A percentile compares a stretch with the other conserved stretches of the same genome.
Evolutionary conservation across 2,888 invertebrate species (phyloP).

Genomic region (Chesias legatella): DNA sequence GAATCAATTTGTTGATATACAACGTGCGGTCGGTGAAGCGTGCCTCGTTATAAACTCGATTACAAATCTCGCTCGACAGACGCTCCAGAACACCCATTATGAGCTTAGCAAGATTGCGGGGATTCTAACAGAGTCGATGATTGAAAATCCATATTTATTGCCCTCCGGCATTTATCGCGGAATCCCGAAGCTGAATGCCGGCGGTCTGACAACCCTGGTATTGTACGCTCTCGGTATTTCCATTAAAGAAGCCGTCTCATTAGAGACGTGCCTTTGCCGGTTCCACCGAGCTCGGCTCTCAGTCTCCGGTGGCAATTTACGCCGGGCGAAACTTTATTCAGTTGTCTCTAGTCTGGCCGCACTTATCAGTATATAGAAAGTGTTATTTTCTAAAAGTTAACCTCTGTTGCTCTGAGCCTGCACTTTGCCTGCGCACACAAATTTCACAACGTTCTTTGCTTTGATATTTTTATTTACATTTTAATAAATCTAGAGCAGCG

Average conservation of each 20-base stretch:
- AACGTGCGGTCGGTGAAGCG: constrained; percentile 13
- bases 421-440: background rate
- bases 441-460: constrained; percentile 2
- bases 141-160: constrained; percentile 25
- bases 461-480: too few species aligned
- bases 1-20: constrained; percentile 20
- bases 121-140: constrained; percentile 18
- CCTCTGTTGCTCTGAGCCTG: constrained; percentile 3
- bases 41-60: constrained; percentile 15
- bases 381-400: constrained; percentile 14
- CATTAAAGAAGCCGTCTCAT: constrained; percentile 76
- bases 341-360: constrained; percentile 40
- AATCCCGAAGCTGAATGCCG: constrained; percentile 22
- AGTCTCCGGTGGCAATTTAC: constrained; percentile 61
- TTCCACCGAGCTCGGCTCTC: constrained; percentile 11
- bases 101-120: constrained; percentile 12
- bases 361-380: constrained; percentile 9
- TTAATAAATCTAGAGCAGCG: too few species aligned
- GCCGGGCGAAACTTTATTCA: constrained; percentile 68
- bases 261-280: constrained; percentile 62
- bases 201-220: constrained; percentile 42
- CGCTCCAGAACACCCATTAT: constrained; percentile 12
- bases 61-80: constrained; percentile 11
- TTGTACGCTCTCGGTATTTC: constrained; percentile 62
- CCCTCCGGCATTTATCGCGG: constrained; percentile 18